Percentiles rank a stretch among this genome's conserved stretches.
Conservation (phyloP, 1,140 invertebrate genomes). For the Drosophila varians region DNA sequence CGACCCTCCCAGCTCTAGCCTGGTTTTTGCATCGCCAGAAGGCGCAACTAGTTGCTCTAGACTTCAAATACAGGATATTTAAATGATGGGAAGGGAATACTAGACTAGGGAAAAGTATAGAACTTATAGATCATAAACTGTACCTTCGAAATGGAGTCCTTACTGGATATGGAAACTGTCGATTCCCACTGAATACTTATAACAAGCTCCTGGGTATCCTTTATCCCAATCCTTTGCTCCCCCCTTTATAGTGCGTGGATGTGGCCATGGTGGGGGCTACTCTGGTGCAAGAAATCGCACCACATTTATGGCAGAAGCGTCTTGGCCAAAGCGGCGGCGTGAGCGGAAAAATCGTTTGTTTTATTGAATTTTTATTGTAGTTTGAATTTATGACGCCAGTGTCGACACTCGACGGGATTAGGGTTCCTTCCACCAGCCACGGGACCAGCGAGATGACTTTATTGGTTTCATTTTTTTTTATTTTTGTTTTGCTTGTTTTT, state of each 20-base stretch:
- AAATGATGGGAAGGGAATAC: not conserved
- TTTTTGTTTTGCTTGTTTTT: slow-evolving; percentile 47
- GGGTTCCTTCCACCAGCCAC: slow-evolving; percentile 47
- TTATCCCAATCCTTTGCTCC: not conserved
- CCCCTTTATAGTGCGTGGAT: slow-evolving; percentile 25
- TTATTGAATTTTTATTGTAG: slow-evolving; percentile 82
- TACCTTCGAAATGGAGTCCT: too few relatives aligned
- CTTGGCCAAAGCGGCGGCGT: slow-evolving; percentile 17
- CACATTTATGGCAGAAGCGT: slow-evolving; percentile 43
- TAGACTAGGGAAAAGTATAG: not conserved
- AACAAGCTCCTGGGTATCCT: not conserved
- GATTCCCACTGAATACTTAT: not conserved
- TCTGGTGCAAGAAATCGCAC: slow-evolving; percentile 41
- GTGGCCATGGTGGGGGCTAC: slow-evolving; percentile 11
- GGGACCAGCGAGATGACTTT: slow-evolving; percentile 61
- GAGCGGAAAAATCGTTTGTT: slow-evolving; percentile 72
- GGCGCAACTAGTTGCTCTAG: slow-evolving; percentile 71
- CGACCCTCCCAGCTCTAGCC: not conserved
- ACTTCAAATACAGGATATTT: not conserved
- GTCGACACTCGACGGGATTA: slow-evolving; percentile 72
- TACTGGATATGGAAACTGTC: too few relatives aligned
- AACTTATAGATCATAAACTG: too few relatives aligned
- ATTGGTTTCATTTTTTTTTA: slow-evolving; percentile 67
- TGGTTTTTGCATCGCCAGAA: slow-evolving; percentile 29
- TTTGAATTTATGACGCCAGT: slow-evolving; percentile 76